Evolutionary conservation across 1,140 invertebrate species (phyloP), one percentile per base, ranked within the genome.

Genomic region (Drosophila sulfurigaster): DNA sequence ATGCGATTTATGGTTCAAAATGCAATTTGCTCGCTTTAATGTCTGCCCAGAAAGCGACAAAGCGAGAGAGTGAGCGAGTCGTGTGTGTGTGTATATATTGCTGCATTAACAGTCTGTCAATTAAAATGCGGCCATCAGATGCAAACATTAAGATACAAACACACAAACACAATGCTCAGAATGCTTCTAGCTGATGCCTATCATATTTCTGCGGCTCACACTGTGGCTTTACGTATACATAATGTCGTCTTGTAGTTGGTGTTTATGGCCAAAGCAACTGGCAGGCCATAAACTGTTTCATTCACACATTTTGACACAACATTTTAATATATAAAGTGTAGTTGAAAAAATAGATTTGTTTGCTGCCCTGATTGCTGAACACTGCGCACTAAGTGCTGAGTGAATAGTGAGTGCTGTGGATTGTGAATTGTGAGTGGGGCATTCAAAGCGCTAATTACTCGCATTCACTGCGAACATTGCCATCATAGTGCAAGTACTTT

Each of bases 1-100:
- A 59, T 64, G 73, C 73, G 73, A 75, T 75, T 75, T 70, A 70
- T 75, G 66, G 58, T 70, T 45, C 66, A 46, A 64, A 75, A 70
- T 75, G 58, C 73, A 75, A 70, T 70, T 75, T 64, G 46, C 35
- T 59, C 45, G 32, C 20, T 70, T 70, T 73, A 73, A 73, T 54
- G 41, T 16, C 35, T 1, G 15, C 5, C 30, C 20, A 25, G 20
- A 32, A 32, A 1, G 5, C 30, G 5, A 7, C 30, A 32, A 32
- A 32, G 20, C 3, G 20, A 25, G 20, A 25, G 20, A 25, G 20
- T 0, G 5, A 1, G 5, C 1, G 28, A 30, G 28, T 30, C 28
- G 28, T 6, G 7, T 10, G 1, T 38, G 35, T 38, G 35, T 38
- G 35, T 38, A 1, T 38, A 10, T 16, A 35, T 25, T 13, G 3